Evolutionary conservation across 2,797 vertebrate genomes (phyloP).

Genomic region (Acanthiza pusilla): DNA sequence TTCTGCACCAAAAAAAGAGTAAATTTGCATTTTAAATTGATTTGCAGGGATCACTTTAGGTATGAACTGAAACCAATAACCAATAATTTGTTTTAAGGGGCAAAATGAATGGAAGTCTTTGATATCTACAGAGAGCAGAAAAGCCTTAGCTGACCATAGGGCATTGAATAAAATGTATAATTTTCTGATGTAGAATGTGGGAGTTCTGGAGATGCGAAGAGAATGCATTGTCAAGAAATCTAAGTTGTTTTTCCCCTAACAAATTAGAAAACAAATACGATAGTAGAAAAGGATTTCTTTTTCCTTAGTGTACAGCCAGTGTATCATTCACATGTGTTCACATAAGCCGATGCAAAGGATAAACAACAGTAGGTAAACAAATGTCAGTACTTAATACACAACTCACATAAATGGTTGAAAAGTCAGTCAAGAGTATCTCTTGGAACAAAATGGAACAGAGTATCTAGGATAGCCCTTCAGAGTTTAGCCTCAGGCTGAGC

Average conservation of each 20-base stretch:
- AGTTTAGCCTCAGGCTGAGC: background rate
- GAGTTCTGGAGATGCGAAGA: background rate
- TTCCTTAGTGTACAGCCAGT: background rate
- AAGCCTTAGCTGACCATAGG: background rate
- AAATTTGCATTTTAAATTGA: background rate
- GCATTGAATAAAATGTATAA: background rate
- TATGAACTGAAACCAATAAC: background rate
- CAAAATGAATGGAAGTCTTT: background rate
- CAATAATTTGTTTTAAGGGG: background rate
- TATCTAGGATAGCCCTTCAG: background rate
- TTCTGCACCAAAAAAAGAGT: background rate
- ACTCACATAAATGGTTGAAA: background rate
- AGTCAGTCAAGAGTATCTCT: background rate
- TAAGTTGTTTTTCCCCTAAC: background rate
- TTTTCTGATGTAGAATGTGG: background rate
- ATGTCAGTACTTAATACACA: background rate
- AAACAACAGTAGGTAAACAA: background rate
- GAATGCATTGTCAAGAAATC: background rate
- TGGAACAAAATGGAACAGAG: background rate
- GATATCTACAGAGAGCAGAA: background rate
- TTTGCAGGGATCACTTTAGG: background rate
- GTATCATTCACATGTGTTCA: background rate
- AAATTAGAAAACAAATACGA: background rate
- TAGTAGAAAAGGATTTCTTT: background rate
- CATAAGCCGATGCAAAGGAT: background rate